Conservation (phyloP, 2,797 vertebrate genomes). For the Poecile montanus region DNA sequence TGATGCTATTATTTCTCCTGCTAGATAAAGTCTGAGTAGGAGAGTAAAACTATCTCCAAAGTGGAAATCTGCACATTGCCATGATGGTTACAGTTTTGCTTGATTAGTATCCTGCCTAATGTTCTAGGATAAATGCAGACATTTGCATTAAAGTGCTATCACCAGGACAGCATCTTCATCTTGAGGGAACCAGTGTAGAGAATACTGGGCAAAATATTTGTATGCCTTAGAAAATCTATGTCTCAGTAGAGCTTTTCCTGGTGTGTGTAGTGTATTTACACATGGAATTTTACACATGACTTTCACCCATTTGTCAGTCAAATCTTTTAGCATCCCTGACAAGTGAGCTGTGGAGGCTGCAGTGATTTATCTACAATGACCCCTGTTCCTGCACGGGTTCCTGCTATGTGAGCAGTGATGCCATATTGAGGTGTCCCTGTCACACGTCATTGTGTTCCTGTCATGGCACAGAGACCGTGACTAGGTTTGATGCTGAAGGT, state of each 20-base stretch:
- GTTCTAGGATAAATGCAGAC: background rate
- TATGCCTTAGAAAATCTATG: background rate
- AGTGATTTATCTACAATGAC: background rate
- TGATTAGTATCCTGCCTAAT: background rate
- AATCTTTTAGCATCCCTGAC: background rate
- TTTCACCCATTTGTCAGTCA: background rate
- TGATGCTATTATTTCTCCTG: background rate
- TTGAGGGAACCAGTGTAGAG: background rate
- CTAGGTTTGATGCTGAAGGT: background rate
- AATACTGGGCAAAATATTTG: background rate
- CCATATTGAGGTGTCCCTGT: background rate
- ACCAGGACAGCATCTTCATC: background rate
- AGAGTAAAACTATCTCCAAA: background rate
- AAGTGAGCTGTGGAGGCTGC: background rate
- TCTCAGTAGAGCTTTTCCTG: background rate
- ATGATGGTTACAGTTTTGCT: background rate
- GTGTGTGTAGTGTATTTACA: background rate
- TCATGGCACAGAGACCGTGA: background rate
- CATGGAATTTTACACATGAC: background rate
- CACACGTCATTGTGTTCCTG: background rate
- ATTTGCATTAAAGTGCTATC: background rate
- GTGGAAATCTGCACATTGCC: background rate
- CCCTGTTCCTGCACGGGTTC: background rate
- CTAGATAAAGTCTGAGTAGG: background rate
- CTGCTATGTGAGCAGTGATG: background rate